Base-by-base conservation (phyloP, 2,888 invertebrate genomes). In the Drosophila niveifrons region DNA sequence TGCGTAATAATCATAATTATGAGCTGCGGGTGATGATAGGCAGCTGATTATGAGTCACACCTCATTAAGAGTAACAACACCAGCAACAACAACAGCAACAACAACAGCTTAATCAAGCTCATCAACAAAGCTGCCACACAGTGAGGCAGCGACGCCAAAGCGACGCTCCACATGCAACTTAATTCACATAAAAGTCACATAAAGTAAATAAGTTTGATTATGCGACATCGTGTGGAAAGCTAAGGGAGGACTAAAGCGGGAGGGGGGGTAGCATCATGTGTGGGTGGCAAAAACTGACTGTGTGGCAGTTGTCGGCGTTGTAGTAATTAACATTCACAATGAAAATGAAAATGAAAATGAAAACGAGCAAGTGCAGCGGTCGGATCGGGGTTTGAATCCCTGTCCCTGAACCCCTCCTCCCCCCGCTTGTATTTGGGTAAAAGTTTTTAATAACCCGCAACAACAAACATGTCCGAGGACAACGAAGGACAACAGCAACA, bases 401-500 rank as follows among this genome's bases (percentile, higher is more conserved):
- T 39, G 8, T 3, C 39, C 8, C n/a, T 2, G n/a, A n/a, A n/a
- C 28, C 9, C 8, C n/a, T 7, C 31, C 10, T 13, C 0, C 18
- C 36, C 39, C 39, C 13, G 7, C 39, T 41, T 4, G 39, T 55
- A 57, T n/a, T 51, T 52, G 57, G 63, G 65, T 66, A 71, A 89
- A 83, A 89, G 75, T 89, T 83, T 83, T 83, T 89, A 89, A 83
- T 83, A 89, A 83, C 79, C 82, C 85, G 61, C 75, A 78, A 89
- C 82, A 82, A 76, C 82, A 82, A 85, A 75, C 78, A 69, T 36
- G 66, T 52, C 61, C 65, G 66, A 73, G 50, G 34, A 65, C 68
- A 67, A 50, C 52, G 56, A 53, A 55, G 58, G 8, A 57, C 56
- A 62, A 62, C 44, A 61, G 56, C 66, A 51, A 55, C 18, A 36